Evolutionary conservation across 2,888 invertebrate genomes (phyloP).

Genomic region (Stenichneumon culpator): DNA sequence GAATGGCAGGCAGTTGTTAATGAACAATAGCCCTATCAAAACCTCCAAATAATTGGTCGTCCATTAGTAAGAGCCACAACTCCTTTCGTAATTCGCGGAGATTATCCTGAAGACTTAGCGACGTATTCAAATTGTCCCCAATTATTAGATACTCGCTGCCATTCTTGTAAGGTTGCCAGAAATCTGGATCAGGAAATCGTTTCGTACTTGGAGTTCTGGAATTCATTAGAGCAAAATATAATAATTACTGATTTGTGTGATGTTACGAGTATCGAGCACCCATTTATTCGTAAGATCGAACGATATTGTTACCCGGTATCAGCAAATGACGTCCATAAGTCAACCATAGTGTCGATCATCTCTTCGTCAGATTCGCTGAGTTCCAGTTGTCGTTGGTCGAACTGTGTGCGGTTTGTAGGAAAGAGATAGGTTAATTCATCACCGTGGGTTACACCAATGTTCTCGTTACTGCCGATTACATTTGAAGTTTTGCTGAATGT

Average conservation of each 20-base stretch:
- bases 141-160: not conserved
- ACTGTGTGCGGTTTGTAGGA: slow-evolving; percentile 58
- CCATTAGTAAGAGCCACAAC: not conserved
- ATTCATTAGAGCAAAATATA: not conserved
- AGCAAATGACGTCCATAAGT: slow-evolving; percentile 84
- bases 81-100: not conserved
- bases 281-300: not conserved
- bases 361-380: slow-evolving; percentile 72
- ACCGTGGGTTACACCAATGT: slow-evolving; percentile 84
- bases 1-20: too few species aligned
- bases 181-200: not conserved
- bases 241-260: not conserved
- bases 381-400: slow-evolving; percentile 16
- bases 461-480: slow-evolving; percentile 11
- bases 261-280: not conserved
- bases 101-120: not conserved
- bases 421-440: slow-evolving; percentile 86
- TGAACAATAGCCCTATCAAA: not conserved
- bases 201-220: not conserved
- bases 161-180: not conserved
- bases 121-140: not conserved
- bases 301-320: slow-evolving; percentile 65
- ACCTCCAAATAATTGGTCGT: not conserved
- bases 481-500: slow-evolving; percentile 46
- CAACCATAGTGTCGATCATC: slow-evolving; percentile 81